These are phyloP conservation scores for Megaceryle maxima DNA, from an alignment of 2,113 vertebrate genomes.

Conservation along the genomic window DNA sequence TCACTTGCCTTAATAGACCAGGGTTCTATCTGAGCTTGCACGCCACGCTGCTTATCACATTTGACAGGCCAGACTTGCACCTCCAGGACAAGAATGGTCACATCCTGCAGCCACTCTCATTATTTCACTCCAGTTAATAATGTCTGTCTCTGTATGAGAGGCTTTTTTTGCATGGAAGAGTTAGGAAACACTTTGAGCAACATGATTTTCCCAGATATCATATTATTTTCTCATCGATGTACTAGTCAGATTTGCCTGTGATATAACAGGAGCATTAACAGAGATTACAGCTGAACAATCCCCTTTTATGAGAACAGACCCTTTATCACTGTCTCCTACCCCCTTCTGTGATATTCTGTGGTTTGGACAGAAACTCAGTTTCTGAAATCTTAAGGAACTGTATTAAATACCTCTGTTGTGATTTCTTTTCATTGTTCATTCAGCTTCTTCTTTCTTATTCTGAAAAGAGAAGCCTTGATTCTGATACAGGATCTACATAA, in stretches of 20 bases:
- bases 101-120: not conserved
- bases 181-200: constrained; percentile 18
- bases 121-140: constrained; percentile 29
- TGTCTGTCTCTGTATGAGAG: not conserved
- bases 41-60: not conserved
- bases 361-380: constrained; percentile 32
- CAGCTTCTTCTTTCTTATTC: not conserved
- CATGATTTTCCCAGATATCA: constrained; percentile 33
- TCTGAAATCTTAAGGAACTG: constrained; percentile 24
- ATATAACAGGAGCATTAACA: not conserved
- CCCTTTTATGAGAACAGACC: not conserved
- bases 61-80: constrained; percentile 14
- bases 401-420: constrained; percentile 6
- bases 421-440: constrained; percentile 23
- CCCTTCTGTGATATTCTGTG: not conserved
- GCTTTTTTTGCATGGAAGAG: not conserved
- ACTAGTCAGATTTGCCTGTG: constrained; percentile 47
- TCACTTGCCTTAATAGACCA: not conserved
- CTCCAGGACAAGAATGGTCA: not conserved
- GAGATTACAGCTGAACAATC: constrained; percentile 4
- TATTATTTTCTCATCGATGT: constrained; percentile 43
- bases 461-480: not conserved
- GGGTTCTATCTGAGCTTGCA: accelerated
- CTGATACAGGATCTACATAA: not conserved
- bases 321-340: constrained; percentile 21